Base-by-base conservation (phyloP, 2,113 vertebrate genomes). In the Orthonyx spaldingii region DNA sequence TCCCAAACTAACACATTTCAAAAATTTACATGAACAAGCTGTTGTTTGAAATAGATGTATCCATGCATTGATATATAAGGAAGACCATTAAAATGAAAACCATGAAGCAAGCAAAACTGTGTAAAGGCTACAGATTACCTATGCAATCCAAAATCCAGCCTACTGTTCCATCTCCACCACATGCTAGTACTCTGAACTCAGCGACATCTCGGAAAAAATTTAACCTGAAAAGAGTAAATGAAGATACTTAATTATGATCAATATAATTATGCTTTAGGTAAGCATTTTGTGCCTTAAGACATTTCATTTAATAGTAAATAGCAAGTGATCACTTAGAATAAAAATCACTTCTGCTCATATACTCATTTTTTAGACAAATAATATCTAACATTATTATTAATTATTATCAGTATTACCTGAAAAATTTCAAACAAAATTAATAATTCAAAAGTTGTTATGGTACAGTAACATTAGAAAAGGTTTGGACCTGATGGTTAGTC, bases 91-190 rank as follows among this genome's bases (percentile, higher is more conserved):
- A 69, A 93, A 74, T 26, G 2, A 69, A 90, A 88, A 61, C 17
- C 16, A 33, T 5, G 8, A 89, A 46, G 56, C 55, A 91, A 77
- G 27, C 16, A 70, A 80, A 89, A 71, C 12, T 18, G 13, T 57
- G 32, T 42, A 87, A 94, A 70, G 2, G 4, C 16, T 76, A 30
- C n/a, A 78, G 27, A 71, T 98, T 98, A 99, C 99, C 99, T 94
- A 99, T 99, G 95, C 99, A 99, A 96, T 99, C 99, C 94, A 99
- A 98, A 97, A 99, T 99, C 99, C 99, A 99, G 78, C 99, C 99
- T 42, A 99, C 99, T 7, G 99, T 99, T 92, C 99, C 99, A 88
- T 99, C 99, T 50, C 99, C 99, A 77, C 99, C 99, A n/a, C 99
- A 99, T 10, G 99, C 98, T 96, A 99, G 88, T 47, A 99, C 99